Evolutionary conservation across 2,888 invertebrate genomes (phyloP), one percentile per base, ranked within the genome.

Genomic region (Brassicogethes aeneus): DNA sequence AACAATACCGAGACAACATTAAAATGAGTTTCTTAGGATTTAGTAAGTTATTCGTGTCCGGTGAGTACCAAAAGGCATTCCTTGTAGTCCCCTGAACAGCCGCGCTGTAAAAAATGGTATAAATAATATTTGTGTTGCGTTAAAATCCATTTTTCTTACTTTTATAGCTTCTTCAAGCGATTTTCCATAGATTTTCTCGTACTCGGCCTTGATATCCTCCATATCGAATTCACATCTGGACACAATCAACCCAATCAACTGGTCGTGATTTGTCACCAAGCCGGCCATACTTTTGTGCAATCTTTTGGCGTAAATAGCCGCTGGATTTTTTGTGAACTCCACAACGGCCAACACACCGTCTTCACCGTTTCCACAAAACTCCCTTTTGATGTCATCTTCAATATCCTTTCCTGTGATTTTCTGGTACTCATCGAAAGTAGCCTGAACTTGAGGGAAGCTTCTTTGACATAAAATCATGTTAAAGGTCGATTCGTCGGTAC

Each of bases 271-370:
- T 2, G 93, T 94, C 44, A 93, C 94, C 48, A 86, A 66, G 2
- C 94, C 93, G 61, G 85, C 85, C 89, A 94, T 90, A 39, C 87
- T 82, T 61, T 86, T 82, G 68, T 91, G 82, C 39, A 94, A 72
- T 33, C 85, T 79, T 60, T 87, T 84, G 0, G 93, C 93, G 69
- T 91, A 93, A 73, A 84, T 94, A 23, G 77, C 75, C 1, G 85
- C 75, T 65, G 84, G 80, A 65, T 89, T 85, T 59, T 80, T 81
- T 1, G 87, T 84, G 48, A 83, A 82, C 65, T 82, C 81, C 42
- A 86, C 84, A 40, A 91, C 85, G 44, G 90, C 86, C 50, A 88
- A 68, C 23, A 91, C 71, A 15, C 86, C 90, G 55, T 84, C 80
- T 69, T 86, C 81, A 37, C 75, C 67, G 57, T 90, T 87, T 0